Conservation (phyloP, 1,140 invertebrate genomes). For the Drosophila busckii region DNA sequence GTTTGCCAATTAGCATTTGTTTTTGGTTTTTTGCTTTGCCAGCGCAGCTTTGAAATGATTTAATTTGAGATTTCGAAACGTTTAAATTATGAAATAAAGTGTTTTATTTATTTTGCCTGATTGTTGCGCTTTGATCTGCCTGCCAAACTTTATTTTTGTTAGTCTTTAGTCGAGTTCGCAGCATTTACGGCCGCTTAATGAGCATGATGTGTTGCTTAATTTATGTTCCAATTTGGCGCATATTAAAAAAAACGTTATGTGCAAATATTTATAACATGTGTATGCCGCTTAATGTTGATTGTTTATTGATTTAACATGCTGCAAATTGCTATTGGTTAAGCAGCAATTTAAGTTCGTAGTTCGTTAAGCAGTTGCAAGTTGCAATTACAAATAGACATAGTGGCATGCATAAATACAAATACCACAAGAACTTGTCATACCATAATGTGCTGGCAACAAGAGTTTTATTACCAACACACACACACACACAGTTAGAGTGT, state of each 20-base stretch:
- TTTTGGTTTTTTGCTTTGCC: conserved; percentile 55
- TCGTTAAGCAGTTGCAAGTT: conserved; percentile 31
- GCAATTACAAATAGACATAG: conserved; percentile 7
- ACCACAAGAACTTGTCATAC: conserved; percentile 30
- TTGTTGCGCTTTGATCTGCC: conserved; percentile 66
- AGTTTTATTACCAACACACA: conserved; percentile 40
- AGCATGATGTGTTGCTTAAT: conserved; percentile 75
- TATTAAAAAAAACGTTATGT: conserved; percentile 63
- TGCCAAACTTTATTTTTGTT: conserved; percentile 49
- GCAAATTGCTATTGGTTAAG: no score
- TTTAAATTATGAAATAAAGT: conserved; percentile 74
- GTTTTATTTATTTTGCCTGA: no score
- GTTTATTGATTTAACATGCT: conserved; percentile 15
- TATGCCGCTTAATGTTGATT: neutral
- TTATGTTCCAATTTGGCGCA: conserved; percentile 74
- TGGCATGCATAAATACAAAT: conserved; percentile 9
- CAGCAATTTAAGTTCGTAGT: conserved; percentile 27
- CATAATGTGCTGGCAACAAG: conserved; percentile 46
- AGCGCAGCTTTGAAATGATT: conserved; percentile 59
- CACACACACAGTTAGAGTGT: conserved; percentile 9
- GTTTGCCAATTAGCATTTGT: conserved; percentile 62
- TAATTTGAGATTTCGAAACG: conserved; percentile 70
- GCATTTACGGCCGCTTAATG: conserved; percentile 71
- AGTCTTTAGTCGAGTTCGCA: conserved; percentile 11
- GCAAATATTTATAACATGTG: neutral